These are phyloP conservation scores for Siniperca undulata DNA, from an alignment of 2,797 vertebrate genomes.

Conservation along the genomic window DNA sequence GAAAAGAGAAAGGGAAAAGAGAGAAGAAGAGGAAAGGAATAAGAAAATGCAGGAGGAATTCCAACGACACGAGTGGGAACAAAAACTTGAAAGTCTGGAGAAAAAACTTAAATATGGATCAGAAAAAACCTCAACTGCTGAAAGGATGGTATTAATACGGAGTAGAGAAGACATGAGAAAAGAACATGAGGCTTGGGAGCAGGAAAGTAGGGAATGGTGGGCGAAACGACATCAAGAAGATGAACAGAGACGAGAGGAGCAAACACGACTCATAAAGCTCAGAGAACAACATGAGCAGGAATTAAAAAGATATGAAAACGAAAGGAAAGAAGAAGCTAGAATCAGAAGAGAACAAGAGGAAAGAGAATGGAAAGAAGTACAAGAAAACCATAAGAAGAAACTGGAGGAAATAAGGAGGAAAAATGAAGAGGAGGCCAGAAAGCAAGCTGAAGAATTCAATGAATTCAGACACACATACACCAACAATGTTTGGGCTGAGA, in stretches of 20 bases:
- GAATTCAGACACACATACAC: slow-evolving; percentile 26
- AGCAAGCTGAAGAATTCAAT: slow-evolving; percentile 41
- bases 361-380: background rate
- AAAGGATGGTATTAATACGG: background rate
- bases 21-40: background rate
- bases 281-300: background rate
- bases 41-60: background rate
- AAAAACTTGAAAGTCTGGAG: background rate
- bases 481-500: accelerated
- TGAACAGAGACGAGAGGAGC: slow-evolving; percentile 2
- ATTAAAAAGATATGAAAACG: background rate
- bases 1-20: background rate
- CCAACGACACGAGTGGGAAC: accelerated
- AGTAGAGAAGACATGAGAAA: background rate
- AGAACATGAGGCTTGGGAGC: slow-evolving; percentile 21
- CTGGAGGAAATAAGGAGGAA: background rate
- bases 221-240: background rate
- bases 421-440: slow-evolving; percentile 48
- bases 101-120: background rate
- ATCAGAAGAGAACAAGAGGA: slow-evolving; percentile 14
- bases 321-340: background rate
- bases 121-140: accelerated
- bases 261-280: background rate
- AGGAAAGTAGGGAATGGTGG: slow-evolving; percentile 19
- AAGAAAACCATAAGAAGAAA: background rate